Conservation (phyloP, 2,888 invertebrate genomes). For the Nineta flava region DNA sequence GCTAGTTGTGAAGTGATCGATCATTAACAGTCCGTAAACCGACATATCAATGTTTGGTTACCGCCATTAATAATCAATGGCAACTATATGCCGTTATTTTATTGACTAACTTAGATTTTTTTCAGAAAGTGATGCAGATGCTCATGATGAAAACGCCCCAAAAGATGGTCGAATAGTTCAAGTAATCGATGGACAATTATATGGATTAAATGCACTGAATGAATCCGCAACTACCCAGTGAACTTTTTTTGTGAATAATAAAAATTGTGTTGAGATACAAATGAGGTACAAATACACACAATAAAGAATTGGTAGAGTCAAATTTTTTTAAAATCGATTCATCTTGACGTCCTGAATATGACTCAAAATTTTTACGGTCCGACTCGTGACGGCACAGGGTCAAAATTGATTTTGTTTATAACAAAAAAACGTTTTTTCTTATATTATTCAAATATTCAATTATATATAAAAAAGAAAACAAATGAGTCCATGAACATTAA, state of each 20-base stretch:
- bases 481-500: too few relatives aligned
- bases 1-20: constrained; percentile 67
- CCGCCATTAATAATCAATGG: constrained; percentile 37
- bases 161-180: constrained; percentile 61
- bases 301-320: constrained; percentile 27
- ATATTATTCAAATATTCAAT: too few relatives aligned
- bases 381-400: too few relatives aligned
- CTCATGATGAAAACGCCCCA: constrained; percentile 55
- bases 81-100: constrained; percentile 42
- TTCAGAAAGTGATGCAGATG: constrained; percentile 79
- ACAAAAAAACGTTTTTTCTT: too few relatives aligned
- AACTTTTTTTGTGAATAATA: constrained; percentile 32
- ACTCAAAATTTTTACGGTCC: too few relatives aligned
- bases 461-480: too few relatives aligned
- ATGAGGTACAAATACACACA: constrained; percentile 58
- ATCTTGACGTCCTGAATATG: too few relatives aligned
- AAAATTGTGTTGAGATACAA: constrained; percentile 36
- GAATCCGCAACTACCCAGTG: constrained; percentile 30
- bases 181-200: constrained; percentile 81
- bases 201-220: constrained; percentile 48
- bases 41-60: constrained; percentile 23
- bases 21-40: constrained; percentile 40
- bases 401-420: too few relatives aligned
- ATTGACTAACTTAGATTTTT: constrained; percentile 85
- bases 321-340: too few relatives aligned